Conservation (phyloP, 2,797 vertebrate genomes). For the Neopelma chrysocephalum region DNA sequence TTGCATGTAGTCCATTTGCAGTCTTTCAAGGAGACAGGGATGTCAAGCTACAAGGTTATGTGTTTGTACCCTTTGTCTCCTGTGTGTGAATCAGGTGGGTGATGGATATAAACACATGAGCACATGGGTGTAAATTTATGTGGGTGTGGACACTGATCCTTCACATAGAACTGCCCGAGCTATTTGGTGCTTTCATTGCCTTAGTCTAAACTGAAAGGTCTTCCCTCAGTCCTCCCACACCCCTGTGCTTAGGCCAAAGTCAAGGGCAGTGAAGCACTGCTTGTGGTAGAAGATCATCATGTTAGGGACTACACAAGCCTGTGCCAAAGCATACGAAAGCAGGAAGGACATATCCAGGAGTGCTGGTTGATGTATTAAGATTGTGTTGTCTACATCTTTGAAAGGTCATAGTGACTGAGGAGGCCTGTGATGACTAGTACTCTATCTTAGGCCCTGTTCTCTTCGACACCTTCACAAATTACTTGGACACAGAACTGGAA, state of each 20-base stretch:
- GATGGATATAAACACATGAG: background rate
- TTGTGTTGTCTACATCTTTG: background rate
- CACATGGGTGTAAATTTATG: rapidly evolving
- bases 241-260: background rate
- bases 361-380: background rate
- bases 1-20: background rate
- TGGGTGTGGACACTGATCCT: background rate
- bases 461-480: background rate
- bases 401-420: background rate
- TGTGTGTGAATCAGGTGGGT: background rate
- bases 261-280: background rate
- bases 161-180: background rate
- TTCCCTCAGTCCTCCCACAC: background rate
- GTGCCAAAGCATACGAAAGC: background rate
- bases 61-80: background rate
- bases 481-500: too few species aligned
- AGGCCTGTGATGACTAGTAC: background rate
- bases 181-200: background rate
- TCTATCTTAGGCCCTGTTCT: background rate
- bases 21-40: background rate
- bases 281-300: background rate
- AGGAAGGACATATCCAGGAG: background rate
- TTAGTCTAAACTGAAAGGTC: background rate
- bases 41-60: background rate
- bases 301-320: background rate